Evolutionary conservation across 1,140 invertebrate genomes (phyloP), one percentile per base, ranked within the genome.

Genomic region (Saccostrea glomerata): DNA sequence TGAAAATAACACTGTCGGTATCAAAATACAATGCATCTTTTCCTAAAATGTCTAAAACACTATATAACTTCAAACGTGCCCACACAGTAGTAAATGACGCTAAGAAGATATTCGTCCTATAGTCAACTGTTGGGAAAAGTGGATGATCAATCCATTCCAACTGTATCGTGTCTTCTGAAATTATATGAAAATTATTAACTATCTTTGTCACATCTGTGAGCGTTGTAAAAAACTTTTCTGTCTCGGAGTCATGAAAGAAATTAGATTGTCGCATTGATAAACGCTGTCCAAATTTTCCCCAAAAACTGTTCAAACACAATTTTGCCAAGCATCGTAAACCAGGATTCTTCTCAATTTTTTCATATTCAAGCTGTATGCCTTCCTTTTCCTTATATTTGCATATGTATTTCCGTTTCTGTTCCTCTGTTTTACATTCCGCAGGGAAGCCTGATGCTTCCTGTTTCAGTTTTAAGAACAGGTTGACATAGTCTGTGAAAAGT

Each of bases 21-120:
- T 95, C 95, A 56, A 90, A 94, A 88, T 96, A 95, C 9, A 95
- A 85, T 5, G 93, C 93, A 25, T 92, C 73, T 9, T 90, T 58
- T n/a, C 89, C 91, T 20, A 95, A 83, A 47, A 90, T 84, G 88
- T 95, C 92, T 13, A 95, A 86, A 85, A 93, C 92, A 20, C 85
- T 77, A 82, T 95, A 95, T 3, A 95, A 90, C 86, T 94, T 92
- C 12, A 95, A 86, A 6, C 95, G 84, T 0, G 94, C 95, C 84
- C 94, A 93, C 15, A 94, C 91, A 0, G 95, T 95, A 5, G 92
- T 94, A 84, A 93, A 95, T 0, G 92, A 92, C 2, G 94, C 94
- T 9, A 95, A 89, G 12, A 93, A 88, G 11, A 95, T 93, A 87
- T 94, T 95, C 6, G 93, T 92, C n/a, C 90, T 84, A 17, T 36